phyloP scores from a whole-genome alignment of 2,113 vertebrate species.

The Rousettus leschenaultii region DNA sequence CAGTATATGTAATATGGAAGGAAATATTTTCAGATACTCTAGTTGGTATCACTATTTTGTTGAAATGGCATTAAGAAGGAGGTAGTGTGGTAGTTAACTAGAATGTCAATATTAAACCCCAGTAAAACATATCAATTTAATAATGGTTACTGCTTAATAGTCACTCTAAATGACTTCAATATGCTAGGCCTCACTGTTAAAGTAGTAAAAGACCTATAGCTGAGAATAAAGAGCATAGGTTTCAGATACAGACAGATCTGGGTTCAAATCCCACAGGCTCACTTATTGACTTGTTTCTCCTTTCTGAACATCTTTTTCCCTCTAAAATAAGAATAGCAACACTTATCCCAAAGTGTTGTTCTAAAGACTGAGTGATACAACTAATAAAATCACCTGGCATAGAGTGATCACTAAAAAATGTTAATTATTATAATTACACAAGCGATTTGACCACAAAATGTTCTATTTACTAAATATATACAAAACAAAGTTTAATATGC shows the following conservation, averaged over 20 bases:
- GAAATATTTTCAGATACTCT: neutral
- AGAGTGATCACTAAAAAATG: neutral
- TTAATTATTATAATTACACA: neutral
- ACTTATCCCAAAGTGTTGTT: neutral
- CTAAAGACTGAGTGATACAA: neutral
- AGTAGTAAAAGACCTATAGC: neutral
- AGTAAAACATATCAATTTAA: neutral
- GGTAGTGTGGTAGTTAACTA: neutral
- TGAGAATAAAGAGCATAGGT: neutral
- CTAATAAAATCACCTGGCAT: neutral
- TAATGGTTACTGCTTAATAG: neutral
- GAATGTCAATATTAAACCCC: neutral
- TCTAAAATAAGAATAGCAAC: neutral
- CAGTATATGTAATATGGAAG: neutral
- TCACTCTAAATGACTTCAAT: neutral
- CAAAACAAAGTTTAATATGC: neutral
- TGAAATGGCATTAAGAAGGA: neutral
- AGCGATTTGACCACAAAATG: neutral
- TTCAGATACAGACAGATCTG: neutral
- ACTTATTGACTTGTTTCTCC: neutral
- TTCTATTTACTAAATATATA: neutral
- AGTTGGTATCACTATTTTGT: neutral
- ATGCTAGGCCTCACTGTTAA: neutral
- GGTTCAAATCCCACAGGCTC: neutral
- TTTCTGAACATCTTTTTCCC: neutral